Percentiles rank a stretch among this genome's conserved stretches.
Evolutionary conservation across 2,797 vertebrate genomes (phyloP).

Genomic region (Chiloscyllium punctatum): DNA sequence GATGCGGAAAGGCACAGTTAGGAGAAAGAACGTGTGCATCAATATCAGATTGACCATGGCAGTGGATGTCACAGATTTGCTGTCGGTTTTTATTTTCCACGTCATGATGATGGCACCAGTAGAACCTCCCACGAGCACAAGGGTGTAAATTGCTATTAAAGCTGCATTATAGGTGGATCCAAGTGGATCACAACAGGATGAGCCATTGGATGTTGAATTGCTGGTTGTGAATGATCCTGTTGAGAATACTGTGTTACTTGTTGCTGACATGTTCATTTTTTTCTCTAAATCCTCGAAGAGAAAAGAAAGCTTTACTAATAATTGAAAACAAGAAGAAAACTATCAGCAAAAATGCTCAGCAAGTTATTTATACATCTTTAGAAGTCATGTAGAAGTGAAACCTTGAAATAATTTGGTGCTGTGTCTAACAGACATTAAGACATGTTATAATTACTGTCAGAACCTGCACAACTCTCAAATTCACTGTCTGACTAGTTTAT

Average conservation of each 20-base stretch:
- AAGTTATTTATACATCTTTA: not conserved
- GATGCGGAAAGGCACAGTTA: conserved; percentile 82
- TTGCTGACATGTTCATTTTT: not conserved
- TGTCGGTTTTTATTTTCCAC: conserved; percentile 66
- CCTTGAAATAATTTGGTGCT: not conserved
- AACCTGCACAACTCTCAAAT: not conserved
- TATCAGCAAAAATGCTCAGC: not conserved
- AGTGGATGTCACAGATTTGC: conserved; percentile 69
- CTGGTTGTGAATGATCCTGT: not conserved
- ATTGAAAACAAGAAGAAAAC: not conserved
- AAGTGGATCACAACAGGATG: not conserved
- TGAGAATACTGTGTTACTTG: not conserved
- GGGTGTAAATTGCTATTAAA: conserved; percentile 58
- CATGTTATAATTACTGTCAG: not conserved
- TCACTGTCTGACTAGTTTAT: not conserved
- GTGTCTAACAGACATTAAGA: too few species aligned
- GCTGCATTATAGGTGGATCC: not conserved
- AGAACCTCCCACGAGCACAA: conserved; percentile 64
- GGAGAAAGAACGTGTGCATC: conserved; percentile 73
- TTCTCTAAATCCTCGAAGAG: not conserved
- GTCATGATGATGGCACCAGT: conserved; percentile 62
- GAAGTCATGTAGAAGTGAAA: not conserved
- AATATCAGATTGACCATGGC: conserved; percentile 77
- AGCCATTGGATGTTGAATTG: not conserved
- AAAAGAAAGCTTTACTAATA: not conserved